Evolutionary conservation across 2,113 vertebrate species (phyloP), one percentile per base, ranked within the genome.

Genomic region (Anolis carolinensis): DNA sequence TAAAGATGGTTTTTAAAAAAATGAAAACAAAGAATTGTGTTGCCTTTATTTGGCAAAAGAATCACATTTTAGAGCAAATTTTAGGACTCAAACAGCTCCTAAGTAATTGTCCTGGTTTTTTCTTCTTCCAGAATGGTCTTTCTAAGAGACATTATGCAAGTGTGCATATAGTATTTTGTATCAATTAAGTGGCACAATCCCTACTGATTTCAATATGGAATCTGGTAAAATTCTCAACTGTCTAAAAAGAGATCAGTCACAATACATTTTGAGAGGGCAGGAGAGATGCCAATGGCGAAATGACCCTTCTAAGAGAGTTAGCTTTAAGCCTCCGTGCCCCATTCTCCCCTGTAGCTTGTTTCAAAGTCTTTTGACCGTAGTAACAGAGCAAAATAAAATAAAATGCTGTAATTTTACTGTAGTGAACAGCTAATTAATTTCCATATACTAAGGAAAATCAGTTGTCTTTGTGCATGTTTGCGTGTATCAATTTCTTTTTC

Each of bases 41-140:
- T 88, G 55, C 90, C 72, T 82, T 7, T 63, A 34, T 93, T 92
- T 93, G 94, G 94, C 93, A 94, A 91, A 84, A 78, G 83, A 83
- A 92, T 82, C 90, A 86, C 74, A 82, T 62, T 73, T 83, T 79
- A 76, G 88, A 91, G 7, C 50, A 67, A 88, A 85, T 89, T 68
- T 71, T 7, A 85, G 74, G 0, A 23, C 88, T 89, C 77, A 74
- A 81, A 59, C n/a, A 77, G 48, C 79, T 81, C n/a, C 65, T 86
- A 76, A 88, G 88, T 87, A 62, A 89, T 80, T 25, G 80, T 86
- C 86, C 83, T 79, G 76, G 83, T 14, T 59, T 87, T 89, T 92
- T 73, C 78, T 90, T 95, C 89, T 89, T 92, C 90, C 91, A 94
- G 89, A 88, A 18, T 36, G n/a, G 59, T 65, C 68, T 84, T 62